Evolutionary conservation across 2,113 vertebrate genomes (phyloP).

Genomic region (Castor canadensis): DNA sequence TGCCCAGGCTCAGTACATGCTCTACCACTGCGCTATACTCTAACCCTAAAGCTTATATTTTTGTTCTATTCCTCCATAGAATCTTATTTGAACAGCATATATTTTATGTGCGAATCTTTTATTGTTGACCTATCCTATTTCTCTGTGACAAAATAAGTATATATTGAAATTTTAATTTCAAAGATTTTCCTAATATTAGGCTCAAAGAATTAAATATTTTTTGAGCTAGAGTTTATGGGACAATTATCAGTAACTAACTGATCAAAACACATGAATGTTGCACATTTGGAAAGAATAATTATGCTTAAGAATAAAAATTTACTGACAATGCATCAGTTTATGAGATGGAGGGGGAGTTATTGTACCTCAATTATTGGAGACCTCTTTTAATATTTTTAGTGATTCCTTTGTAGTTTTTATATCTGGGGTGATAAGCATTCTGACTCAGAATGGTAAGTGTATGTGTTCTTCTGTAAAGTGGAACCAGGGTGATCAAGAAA

Average conservation of each 20-base stretch:
- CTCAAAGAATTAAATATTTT: slow-evolving; percentile 3
- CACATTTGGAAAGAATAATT: slow-evolving; percentile 1
- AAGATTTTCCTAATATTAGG: background rate
- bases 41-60: background rate
- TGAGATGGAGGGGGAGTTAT: background rate
- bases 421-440: background rate
- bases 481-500: background rate
- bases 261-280: background rate
- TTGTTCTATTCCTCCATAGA: background rate
- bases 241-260: background rate
- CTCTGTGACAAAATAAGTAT: background rate
- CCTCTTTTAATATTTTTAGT: background rate
- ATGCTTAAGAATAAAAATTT: background rate
- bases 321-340: background rate
- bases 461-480: background rate
- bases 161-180: slow-evolving; percentile 41
- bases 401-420: background rate
- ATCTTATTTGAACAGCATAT: slow-evolving; percentile 31
- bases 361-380: background rate
- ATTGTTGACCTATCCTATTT: background rate
- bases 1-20: background rate
- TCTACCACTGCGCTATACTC: background rate
- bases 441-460: background rate
- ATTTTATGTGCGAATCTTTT: slow-evolving; percentile 13
- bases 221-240: background rate